These are phyloP conservation scores for Trachops cirrhosus DNA, from an alignment of 2,797 vertebrate species.

Conservation along the genomic window DNA sequence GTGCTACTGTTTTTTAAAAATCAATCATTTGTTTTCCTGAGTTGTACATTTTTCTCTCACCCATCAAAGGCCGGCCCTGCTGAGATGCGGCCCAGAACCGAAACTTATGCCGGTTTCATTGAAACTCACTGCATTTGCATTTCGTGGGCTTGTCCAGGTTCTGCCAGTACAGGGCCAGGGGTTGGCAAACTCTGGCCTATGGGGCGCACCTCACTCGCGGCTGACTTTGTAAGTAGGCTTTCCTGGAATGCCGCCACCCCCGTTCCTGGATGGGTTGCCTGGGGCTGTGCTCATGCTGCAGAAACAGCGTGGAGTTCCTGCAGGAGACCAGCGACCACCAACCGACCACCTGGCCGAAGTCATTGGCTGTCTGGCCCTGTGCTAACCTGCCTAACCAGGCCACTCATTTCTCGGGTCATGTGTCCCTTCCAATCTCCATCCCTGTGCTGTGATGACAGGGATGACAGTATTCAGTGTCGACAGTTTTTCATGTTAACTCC, in stretches of 20 bases:
- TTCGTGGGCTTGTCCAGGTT: background rate
- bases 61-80: background rate
- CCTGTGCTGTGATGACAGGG: rapidly evolving
- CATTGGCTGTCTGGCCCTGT: background rate
- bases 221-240: too few species aligned
- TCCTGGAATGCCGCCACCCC: rapidly evolving
- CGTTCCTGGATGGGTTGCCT: rapidly evolving
- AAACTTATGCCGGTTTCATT: rapidly evolving
- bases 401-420: rapidly evolving
- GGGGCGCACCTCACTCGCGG: rapidly evolving
- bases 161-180: background rate
- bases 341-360: too few species aligned
- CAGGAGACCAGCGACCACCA: too few species aligned
- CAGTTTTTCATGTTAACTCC: rapidly evolving
- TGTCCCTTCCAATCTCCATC: background rate
- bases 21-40: background rate
- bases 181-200: rapidly evolving
- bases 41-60: background rate
- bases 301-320: background rate
- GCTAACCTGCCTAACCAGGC: rapidly evolving
- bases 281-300: rapidly evolving
- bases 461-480: rapidly evolving
- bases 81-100: background rate
- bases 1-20: background rate
- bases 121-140: rapidly evolving